Evolutionary conservation across 2,113 vertebrate species (phyloP), one percentile per base, ranked within the genome.

Genomic region (Andinoacara biseriatus): DNA sequence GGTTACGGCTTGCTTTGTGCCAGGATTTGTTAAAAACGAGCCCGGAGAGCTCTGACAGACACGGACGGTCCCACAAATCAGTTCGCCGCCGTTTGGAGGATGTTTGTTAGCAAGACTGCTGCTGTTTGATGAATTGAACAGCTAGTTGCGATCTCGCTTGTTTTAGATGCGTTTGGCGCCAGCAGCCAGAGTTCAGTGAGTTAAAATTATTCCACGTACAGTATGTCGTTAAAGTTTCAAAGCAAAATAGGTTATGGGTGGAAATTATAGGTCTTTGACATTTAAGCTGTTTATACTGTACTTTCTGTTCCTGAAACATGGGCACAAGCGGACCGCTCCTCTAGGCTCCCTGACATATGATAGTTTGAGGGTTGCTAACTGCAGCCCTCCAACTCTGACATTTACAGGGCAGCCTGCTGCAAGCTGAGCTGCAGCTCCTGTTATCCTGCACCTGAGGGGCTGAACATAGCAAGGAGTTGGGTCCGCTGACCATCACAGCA

Each of bases 301-400:
- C 5, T 43, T 26, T 31, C 3, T 72, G 22, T 26, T 65, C 62
- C 62, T 43, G 35, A 29, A 79, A 61, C 13, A 6, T 58, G 14
- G 2, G 4, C 40, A n/a, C 5, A 58, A 9, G 2, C 15, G 1
- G 31, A 22, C 24, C 0, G 0, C 46, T n/a, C 4, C 4, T 9
- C 15, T 20, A 1, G 56, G 52, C 18, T 33, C 3, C 11, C 17
- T 22, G 78, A 85, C 69, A 89, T 26, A 9, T 58, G 90, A 80
- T 88, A 81, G 78, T 3, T 80, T 24, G 3, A 75, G 0, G 0
- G 11, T 24, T 77, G 82, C 74, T 78, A 84, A 65, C 74, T 20
- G 15, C 20, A 69, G 24, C 24, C 9, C 3, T 67, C 18, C 57
- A 43, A 24, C 58, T 83, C 9, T 60, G 81, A 74, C 61, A 62